Evolutionary conservation across 2,113 vertebrate species (phyloP).

Genomic region (Antigone vipio): DNA sequence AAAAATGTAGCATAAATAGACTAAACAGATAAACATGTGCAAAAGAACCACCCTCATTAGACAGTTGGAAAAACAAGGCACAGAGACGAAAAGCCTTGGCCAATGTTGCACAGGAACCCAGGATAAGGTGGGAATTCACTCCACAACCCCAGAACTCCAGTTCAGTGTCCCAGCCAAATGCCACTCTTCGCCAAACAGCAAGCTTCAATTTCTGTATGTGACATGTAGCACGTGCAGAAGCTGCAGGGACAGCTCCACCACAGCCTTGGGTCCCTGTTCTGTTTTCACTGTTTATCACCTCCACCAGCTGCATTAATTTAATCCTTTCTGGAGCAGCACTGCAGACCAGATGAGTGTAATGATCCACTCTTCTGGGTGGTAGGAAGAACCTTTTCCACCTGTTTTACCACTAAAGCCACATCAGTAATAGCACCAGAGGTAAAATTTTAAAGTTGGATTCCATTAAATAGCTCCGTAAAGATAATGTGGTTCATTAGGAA

Average conservation of each 20-base stretch:
- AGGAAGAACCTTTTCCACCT: neutral
- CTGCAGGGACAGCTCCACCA: neutral
- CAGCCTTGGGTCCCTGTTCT: neutral
- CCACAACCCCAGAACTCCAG: neutral
- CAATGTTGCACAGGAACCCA: neutral
- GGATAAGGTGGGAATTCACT: neutral
- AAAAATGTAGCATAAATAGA: neutral
- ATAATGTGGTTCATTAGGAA: neutral
- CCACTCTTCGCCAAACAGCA: neutral
- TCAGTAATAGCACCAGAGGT: neutral
- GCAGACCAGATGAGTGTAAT: neutral
- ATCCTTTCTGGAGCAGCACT: neutral
- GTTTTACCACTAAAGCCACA: neutral
- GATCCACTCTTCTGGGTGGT: neutral
- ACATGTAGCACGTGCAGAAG: rapidly evolving
- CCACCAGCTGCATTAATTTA: neutral
- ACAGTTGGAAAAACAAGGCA: neutral
- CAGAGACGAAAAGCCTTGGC: neutral
- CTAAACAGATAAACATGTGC: neutral
- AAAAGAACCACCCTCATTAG: neutral
- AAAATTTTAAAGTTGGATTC: neutral
- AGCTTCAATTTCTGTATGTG: neutral
- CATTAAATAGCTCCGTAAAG: neutral
- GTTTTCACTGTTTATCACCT: neutral
- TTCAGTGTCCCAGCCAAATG: neutral